Conservation (phyloP, 53 echinoderm and acorn worm genomes). For the Mesocentrotus franciscanus region DNA sequence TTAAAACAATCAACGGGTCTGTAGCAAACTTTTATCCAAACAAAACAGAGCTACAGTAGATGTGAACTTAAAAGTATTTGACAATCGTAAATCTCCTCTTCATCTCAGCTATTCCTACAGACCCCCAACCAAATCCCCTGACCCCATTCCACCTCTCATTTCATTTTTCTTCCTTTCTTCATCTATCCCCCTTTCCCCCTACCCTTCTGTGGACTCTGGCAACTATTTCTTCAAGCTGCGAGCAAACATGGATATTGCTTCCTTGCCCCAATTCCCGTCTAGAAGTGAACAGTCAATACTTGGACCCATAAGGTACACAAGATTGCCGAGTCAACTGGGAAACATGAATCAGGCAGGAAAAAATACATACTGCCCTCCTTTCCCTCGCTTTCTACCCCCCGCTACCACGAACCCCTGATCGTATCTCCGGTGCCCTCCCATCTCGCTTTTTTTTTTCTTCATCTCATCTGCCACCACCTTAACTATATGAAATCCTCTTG, state of each 20-base stretch:
- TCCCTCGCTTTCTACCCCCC: slow-evolving; percentile 6
- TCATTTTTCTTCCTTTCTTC: neutral
- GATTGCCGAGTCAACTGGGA: slow-evolving; percentile 13
- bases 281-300: slow-evolving; percentile 57
- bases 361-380: slow-evolving; percentile 45
- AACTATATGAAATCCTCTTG: neutral
- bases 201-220: neutral
- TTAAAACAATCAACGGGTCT: too few relatives aligned
- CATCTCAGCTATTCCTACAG: neutral
- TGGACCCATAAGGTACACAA: slow-evolving; percentile 52
- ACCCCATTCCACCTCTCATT: slow-evolving; percentile 4
- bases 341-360: slow-evolving; percentile 1
- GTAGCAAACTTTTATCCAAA: too few relatives aligned
- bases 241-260: slow-evolving; percentile 57
- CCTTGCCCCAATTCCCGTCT: slow-evolving; percentile 53
- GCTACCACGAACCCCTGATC: slow-evolving; percentile 14
- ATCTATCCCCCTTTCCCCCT: neutral
- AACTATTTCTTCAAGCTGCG: slow-evolving; percentile 25
- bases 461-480: neutral
- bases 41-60: neutral
- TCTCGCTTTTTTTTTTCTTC: neutral
- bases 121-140: neutral
- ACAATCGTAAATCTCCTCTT: neutral
- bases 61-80: neutral
- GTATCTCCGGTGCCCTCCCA: slow-evolving; percentile 5